Base-by-base conservation (phyloP, 2,888 invertebrate species). In the Drosophila subquinaria region DNA sequence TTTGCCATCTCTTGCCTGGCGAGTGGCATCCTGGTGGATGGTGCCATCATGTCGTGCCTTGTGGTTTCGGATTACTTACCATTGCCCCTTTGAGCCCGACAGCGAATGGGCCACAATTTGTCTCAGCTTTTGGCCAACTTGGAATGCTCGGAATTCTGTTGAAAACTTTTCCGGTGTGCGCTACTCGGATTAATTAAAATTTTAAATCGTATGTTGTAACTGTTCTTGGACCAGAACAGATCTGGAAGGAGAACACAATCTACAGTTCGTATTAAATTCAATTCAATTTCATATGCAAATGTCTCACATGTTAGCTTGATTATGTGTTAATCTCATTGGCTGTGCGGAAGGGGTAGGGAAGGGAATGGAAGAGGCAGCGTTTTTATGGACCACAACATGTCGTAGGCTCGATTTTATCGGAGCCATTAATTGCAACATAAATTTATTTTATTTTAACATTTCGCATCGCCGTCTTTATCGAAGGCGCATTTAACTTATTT, bases 371-470 rank as follows among this genome's bases (percentile, higher is more conserved):
- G 50, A n/a, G 38, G 15, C 69, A 43, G 33, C 57, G 75, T 67
- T 76, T 73, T 82, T 82, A 73, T 79, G 75, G 77, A 65, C 77
- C 81, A 73, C 76, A 81, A 81, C 76, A 90, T 81, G 78, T 87
- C 80, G 80, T 76, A 78, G 85, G 75, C 68, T 62, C 70, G 59
- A 76, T 62, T 90, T 90, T 90, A 88, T 87, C 73, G 79, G 40
- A 30, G 65, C 76, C 89, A 82, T 88, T 88, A 90, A 90, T 89
- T 88, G 90, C 89, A 88, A 84, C 87, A 89, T 88, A 90, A 88
- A 90, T 88, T 89, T 88, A 68, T 88, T 88, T 88, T 89, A 88
- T 88, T 88, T 87, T 87, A 81, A 78, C 76, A 89, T 89, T 88
- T 88, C 82, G 89, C 87, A 87, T 89, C 75, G 75, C 38, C 65